These are phyloP conservation scores for human (Homo sapiens) DNA, from an alignment of 2,113 vertebrate species.

Conservation along the genomic window GRCh38 chr19:1618501-1619000, in stretches of 20 bases:
- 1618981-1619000: background rate
- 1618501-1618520: background rate
- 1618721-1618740: no score
- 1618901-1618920: background rate
- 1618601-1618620: fast-evolving
- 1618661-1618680: background rate
- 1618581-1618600: background rate
- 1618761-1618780: fast-evolving
- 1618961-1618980: background rate
- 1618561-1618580: background rate
- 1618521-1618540: no score
- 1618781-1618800: fast-evolving
- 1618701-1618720: fast-evolving
- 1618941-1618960: background rate
- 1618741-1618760: fast-evolving
- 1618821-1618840: background rate
- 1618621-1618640: background rate
- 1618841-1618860: background rate
- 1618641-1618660: background rate
- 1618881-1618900: background rate
- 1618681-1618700: background rate
- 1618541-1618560: background rate
- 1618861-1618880: background rate
- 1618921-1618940: background rate
- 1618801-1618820: no score